Base-by-base conservation (phyloP, 2,797 vertebrate species). In the Numenius phaeopus region DNA sequence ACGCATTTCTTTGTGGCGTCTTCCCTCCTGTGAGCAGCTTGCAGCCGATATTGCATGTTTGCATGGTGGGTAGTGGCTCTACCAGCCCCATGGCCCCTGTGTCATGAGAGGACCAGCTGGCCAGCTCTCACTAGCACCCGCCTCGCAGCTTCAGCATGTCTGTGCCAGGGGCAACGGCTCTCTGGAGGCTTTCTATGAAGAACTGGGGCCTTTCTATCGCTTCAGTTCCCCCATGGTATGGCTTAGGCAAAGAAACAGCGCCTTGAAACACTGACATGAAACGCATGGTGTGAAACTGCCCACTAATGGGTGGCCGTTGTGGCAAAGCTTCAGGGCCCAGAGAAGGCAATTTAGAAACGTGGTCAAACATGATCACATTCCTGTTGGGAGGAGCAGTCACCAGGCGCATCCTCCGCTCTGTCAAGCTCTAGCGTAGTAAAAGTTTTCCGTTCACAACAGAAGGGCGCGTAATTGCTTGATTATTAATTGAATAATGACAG, bases 381-480 rank as follows among this genome's bases (percentile, higher is more conserved):
- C 49, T 32, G 14, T n/a, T 84, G 79, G 75, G 90, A 87, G 59
- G 64, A 79, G 16, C 50, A 64, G 15, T 61, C 61, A 58, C 75
- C 71, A 73, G 58, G 46, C 57, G 7, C 52, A 52, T 87, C 73
- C 72, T 95, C 65, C 0, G 2, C 57, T 42, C 50, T 76, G 26
- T 76, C 76, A 9, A 1, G 37, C 50, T 89, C 39, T 7, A 6
- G 40, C 2, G 0, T 52, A 76, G 70, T 62, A 46, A 87, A 91
- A 75, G 62, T 90, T 94, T 95, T 89, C 87, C 9, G 1, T 78
- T 93, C 66, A 46, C 72, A 58, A 19, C n/a, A 71, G 80, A 96
- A 46, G 0, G 0, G 27, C 1, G 0, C 0, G 0, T 65, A 52
- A 87, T 67, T 83, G 34, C 34, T 37, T 37, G 34, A 37, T 37